These are phyloP conservation scores for Theristicus caerulescens DNA, from an alignment of 2,113 vertebrate species.

Conservation along the genomic window DNA sequence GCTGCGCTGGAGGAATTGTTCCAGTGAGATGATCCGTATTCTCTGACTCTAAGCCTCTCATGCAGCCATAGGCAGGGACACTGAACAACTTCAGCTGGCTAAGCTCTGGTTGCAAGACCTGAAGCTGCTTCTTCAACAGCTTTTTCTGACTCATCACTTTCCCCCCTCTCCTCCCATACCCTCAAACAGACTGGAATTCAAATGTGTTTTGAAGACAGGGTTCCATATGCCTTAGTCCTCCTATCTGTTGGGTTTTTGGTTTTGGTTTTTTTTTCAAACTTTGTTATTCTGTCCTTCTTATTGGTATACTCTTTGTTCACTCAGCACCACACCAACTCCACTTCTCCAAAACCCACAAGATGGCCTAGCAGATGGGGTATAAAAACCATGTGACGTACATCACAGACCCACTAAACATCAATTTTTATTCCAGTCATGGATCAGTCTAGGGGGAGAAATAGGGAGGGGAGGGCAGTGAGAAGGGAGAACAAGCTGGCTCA, in stretches of 20 bases:
- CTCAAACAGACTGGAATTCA: neutral
- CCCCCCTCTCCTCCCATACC: neutral
- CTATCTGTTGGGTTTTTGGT: neutral
- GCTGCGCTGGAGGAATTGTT: neutral
- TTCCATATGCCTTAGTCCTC: neutral
- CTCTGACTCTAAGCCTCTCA: neutral
- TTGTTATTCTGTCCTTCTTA: neutral
- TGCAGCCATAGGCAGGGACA: neutral
- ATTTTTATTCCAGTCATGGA: neutral
- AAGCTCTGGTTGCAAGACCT: neutral
- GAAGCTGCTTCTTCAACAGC: neutral
- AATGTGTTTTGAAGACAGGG: neutral
- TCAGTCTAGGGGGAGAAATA: neutral
- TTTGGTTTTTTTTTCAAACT: neutral
- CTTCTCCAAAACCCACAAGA: neutral
- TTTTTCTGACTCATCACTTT: neutral
- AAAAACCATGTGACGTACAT: neutral
- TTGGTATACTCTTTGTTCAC: neutral
- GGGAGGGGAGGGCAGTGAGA: neutral
- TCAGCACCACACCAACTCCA: neutral
- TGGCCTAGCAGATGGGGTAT: neutral
- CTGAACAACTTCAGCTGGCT: neutral
- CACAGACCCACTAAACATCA: neutral
- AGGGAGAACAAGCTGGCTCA: neutral
- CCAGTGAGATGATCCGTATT: neutral